Evolutionary conservation across 2,888 invertebrate species (phyloP).

Genomic region (Papilio gigon): DNA sequence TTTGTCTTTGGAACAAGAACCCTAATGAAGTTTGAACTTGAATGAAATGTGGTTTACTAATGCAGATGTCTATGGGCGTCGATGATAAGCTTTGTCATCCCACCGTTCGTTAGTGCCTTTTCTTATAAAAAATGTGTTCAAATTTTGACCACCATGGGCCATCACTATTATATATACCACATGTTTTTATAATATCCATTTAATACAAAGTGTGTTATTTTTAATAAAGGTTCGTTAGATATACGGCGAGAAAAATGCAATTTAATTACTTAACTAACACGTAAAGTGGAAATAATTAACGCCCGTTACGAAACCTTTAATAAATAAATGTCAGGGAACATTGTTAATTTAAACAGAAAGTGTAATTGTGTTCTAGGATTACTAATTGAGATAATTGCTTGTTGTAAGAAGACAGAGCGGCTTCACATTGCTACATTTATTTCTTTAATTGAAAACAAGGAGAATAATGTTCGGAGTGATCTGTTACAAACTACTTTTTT

Average conservation of each 20-base stretch:
- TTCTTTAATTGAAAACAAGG: conserved; percentile 22
- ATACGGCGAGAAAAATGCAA: background rate
- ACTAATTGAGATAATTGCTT: conserved; percentile 25
- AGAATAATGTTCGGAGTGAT: conserved; percentile 12
- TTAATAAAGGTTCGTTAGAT: background rate
- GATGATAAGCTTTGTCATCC: too few relatives aligned
- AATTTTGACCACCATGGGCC: too few relatives aligned
- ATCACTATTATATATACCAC: too few relatives aligned
- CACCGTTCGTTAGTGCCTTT: too few relatives aligned
- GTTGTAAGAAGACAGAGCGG: conserved; percentile 12
- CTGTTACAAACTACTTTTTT: background rate
- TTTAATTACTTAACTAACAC: conserved; percentile 7
- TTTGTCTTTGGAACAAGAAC: too few relatives aligned
- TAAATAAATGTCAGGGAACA: conserved; percentile 20
- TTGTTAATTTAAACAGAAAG: conserved; percentile 23
- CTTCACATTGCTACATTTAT: conserved; percentile 6
- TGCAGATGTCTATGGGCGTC: too few relatives aligned
- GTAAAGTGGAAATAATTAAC: background rate
- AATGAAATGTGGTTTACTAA: too few relatives aligned
- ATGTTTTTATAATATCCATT: background rate
- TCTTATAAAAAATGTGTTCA: too few relatives aligned
- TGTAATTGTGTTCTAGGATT: conserved; percentile 19
- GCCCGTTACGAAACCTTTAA: conserved; percentile 8
- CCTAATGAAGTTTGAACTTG: too few relatives aligned
- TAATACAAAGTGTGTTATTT: background rate